phyloP scores from a whole-genome alignment of 2,113 vertebrate genomes.

The Thinocorus orbignyianus region DNA sequence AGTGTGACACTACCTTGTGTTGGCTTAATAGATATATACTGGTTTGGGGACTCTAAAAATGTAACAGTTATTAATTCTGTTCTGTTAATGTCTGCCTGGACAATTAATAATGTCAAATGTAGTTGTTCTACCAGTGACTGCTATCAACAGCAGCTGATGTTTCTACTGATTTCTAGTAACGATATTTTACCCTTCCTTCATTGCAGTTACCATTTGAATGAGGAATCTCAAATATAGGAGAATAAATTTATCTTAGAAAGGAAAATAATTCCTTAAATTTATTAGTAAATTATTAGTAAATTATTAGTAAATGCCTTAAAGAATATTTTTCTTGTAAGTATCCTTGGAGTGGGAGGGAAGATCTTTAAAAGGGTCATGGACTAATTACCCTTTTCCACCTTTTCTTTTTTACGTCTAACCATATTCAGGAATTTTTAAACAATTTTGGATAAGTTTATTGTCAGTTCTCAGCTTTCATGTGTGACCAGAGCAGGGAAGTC shows the following conservation, averaged over 20 bases:
- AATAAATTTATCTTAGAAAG: background rate
- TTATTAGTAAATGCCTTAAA: background rate
- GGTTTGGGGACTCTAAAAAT: background rate
- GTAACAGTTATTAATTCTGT: background rate
- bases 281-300: background rate
- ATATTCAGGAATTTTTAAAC: background rate
- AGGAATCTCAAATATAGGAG: background rate
- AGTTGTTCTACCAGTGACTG: background rate
- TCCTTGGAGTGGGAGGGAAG: fast-evolving
- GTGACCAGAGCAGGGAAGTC: background rate
- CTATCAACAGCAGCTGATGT: background rate
- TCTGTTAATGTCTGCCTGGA: background rate
- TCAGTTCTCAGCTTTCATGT: background rate
- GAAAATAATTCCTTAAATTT: background rate
- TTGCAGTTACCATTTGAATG: background rate
- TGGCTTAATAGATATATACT: background rate
- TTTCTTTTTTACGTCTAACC: background rate
- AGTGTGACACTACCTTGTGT: background rate
- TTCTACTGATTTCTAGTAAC: background rate
- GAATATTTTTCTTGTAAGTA: background rate
- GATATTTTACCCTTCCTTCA: background rate
- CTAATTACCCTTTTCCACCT: background rate
- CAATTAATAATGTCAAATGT: background rate
- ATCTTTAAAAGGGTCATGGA: background rate
- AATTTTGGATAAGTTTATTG: background rate